phyloP scores from a whole-genome alignment of 2,113 vertebrate genomes.

The Apus apus region DNA sequence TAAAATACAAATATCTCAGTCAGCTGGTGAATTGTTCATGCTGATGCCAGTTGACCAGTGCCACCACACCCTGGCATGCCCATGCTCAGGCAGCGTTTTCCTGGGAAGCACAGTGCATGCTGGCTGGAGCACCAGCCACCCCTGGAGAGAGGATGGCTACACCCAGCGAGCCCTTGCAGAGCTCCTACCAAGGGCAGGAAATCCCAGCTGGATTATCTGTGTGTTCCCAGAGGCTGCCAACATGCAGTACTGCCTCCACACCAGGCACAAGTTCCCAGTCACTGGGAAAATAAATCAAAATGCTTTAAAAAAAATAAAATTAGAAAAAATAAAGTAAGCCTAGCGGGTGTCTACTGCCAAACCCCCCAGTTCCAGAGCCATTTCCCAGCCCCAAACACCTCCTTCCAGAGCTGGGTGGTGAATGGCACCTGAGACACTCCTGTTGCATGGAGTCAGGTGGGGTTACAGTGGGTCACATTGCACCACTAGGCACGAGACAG shows the following conservation, averaged over 20 bases:
- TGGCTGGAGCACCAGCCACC: too few species aligned
- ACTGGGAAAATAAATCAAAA: not conserved
- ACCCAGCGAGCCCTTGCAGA: rapidly evolving
- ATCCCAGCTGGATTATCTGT: rapidly evolving
- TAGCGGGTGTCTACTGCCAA: not conserved
- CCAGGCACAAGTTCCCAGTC: not conserved
- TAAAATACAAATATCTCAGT: rapidly evolving
- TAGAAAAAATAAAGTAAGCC: not conserved
- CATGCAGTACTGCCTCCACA: rapidly evolving
- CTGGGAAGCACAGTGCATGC: rapidly evolving
- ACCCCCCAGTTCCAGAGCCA: not conserved
- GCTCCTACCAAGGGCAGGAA: too few species aligned
- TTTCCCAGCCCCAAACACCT: not conserved
- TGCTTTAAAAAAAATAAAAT: not conserved
- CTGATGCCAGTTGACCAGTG: rapidly evolving
- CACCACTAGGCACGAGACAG: constrained; percentile 59
- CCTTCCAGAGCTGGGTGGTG: not conserved
- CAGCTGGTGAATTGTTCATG: rapidly evolving
- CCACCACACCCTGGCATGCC: not conserved
- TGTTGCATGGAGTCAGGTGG: not conserved
- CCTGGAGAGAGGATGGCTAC: not conserved
- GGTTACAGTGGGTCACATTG: constrained; percentile 3
- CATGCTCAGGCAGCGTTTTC: rapidly evolving
- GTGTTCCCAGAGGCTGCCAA: rapidly evolving
- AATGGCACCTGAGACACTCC: constrained; percentile 34